phyloP scores from a whole-genome alignment of 2,797 vertebrate genomes.

The Bufotes viridis region DNA sequence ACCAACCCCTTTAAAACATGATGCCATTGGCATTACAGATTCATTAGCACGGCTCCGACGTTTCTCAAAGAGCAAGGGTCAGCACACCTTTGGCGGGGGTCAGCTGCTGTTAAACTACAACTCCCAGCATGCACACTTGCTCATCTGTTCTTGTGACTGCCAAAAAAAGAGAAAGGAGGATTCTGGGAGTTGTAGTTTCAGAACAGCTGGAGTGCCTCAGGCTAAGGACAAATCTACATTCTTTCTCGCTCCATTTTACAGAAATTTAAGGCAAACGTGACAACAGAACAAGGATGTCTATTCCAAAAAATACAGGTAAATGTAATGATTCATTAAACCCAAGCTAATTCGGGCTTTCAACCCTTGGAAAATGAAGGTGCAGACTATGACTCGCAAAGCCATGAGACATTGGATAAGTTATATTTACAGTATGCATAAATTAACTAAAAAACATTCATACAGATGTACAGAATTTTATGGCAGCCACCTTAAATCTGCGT shows the following conservation, averaged over 20 bases:
- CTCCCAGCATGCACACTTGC: too few relatives aligned
- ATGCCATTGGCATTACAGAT: not conserved
- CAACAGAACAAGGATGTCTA: not conserved
- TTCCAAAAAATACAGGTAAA: not conserved
- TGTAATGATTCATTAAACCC: not conserved
- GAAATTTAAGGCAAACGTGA: not conserved
- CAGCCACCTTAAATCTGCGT: not conserved
- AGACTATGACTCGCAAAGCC: not conserved
- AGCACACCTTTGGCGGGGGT: too few relatives aligned
- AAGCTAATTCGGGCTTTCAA: not conserved
- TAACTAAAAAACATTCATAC: constrained; percentile 17
- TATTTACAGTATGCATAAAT: not conserved
- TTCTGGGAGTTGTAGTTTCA: too few relatives aligned
- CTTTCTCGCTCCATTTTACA: not conserved
- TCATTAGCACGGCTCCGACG: not conserved
- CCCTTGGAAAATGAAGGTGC: not conserved
- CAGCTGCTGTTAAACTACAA: too few relatives aligned
- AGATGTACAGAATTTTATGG: constrained; percentile 5
- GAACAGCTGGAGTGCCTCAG: too few relatives aligned
- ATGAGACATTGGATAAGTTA: constrained; percentile 1
- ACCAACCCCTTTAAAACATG: not conserved
- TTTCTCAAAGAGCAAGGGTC: too few relatives aligned
- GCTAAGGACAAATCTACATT: not conserved
- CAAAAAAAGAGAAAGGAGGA: too few relatives aligned
- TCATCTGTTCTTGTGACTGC: too few relatives aligned